A percentile compares a stretch with the other conserved stretches of the same genome.
phyloP scores from a whole-genome alignment of 1,140 invertebrate genomes.

The Papilio helenus region DNA sequence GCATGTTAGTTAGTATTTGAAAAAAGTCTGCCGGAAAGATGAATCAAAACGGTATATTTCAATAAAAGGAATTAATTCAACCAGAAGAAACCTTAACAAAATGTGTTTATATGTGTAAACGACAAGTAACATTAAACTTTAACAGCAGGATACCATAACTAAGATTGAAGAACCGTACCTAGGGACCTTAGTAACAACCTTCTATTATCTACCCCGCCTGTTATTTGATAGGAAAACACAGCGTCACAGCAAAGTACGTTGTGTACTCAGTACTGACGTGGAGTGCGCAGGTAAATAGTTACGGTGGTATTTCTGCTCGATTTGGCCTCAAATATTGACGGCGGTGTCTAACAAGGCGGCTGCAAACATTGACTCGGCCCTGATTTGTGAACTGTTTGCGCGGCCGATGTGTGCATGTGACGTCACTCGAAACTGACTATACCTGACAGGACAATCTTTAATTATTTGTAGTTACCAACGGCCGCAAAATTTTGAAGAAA shows the following conservation, averaged over 20 bases:
- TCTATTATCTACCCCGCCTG: background rate
- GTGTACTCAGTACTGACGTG: background rate
- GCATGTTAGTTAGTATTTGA: background rate
- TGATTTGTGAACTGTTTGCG: slow-evolving; percentile 7
- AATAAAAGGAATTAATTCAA: too few species aligned
- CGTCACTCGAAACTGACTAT: background rate
- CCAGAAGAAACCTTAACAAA: too few species aligned
- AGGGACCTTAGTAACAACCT: background rate
- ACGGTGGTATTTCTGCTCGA: slow-evolving; percentile 11
- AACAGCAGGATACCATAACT: too few species aligned
- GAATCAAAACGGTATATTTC: background rate
- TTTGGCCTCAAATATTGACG: slow-evolving; percentile 34
- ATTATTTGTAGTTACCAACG: background rate
- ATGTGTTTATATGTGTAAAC: too few species aligned
- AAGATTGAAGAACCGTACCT: background rate
- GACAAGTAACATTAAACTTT: too few species aligned
- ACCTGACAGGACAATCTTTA: background rate
- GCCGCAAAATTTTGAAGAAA: background rate
- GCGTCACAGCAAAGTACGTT: background rate
- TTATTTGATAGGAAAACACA: slow-evolving; percentile 8
- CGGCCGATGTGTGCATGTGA: background rate
- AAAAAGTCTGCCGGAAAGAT: background rate
- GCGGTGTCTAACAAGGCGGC: slow-evolving; percentile 20
- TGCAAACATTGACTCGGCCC: slow-evolving; percentile 31
- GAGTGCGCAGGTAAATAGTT: background rate